phyloP scores from a whole-genome alignment of 2,797 vertebrate species.

The Macropus fuliginosus region DNA sequence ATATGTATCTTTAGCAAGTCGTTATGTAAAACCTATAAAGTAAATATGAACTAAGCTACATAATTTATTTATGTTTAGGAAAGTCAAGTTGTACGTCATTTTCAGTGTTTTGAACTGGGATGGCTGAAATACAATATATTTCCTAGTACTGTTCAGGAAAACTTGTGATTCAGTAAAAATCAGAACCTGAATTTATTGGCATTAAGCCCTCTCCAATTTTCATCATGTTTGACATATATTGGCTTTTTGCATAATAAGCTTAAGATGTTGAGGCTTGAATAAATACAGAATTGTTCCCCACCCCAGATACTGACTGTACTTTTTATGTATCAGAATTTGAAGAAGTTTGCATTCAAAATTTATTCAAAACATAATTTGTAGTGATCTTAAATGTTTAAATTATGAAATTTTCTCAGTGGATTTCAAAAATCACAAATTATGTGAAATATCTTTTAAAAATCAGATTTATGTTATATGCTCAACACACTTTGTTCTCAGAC shows the following conservation, averaged over 20 bases:
- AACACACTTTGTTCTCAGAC: slow-evolving; percentile 70
- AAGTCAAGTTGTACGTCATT: slow-evolving; percentile 9
- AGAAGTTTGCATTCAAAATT: slow-evolving; percentile 39
- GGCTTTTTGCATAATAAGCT: slow-evolving; percentile 27
- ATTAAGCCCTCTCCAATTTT: slow-evolving; percentile 6
- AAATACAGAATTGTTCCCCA: slow-evolving; percentile 7
- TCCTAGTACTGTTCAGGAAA: slow-evolving; percentile 44
- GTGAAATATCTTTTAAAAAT: slow-evolving; percentile 54
- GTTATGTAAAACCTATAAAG: background rate
- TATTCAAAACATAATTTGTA: slow-evolving; percentile 60
- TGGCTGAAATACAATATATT: slow-evolving; percentile 13
- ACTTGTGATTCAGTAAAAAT: slow-evolving; percentile 5
- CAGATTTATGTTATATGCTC: slow-evolving; percentile 69
- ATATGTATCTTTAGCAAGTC: background rate
- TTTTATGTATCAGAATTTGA: slow-evolving; percentile 39
- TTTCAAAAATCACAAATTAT: slow-evolving; percentile 51
- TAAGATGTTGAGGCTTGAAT: background rate
- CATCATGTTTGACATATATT: background rate
- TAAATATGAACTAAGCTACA: background rate
- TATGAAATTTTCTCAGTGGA: slow-evolving; percentile 39
- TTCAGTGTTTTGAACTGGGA: slow-evolving; percentile 32
- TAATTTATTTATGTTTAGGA: slow-evolving; percentile 15
- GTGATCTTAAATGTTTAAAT: slow-evolving; percentile 61
- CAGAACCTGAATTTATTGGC: background rate
- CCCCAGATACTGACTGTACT: background rate